Base-by-base conservation (phyloP, 2,888 invertebrate genomes). In the Perdita meconis region DNA sequence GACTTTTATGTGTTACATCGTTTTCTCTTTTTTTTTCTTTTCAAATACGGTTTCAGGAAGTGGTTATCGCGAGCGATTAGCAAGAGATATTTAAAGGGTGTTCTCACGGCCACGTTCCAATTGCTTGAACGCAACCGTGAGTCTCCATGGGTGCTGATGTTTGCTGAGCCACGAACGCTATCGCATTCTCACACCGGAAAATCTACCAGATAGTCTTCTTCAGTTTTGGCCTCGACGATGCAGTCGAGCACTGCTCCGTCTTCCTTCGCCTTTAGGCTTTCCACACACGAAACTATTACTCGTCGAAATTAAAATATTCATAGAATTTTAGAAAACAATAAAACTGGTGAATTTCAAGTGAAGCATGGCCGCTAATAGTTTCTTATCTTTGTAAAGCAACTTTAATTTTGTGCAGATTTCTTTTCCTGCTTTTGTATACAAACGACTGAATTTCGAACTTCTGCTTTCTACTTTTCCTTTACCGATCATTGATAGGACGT, bases 201-300 rank as follows among this genome's bases (percentile, higher is more conserved):
- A 83, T 83, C 78, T 78, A 69, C 72, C 30, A 82, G 83, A 83
- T 82, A 83, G 73, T 72, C 71, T 75, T 80, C 71, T 75, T 80
- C 65, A 57, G 51, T 44, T 76, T 76, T 65, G 68, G 50, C 64
- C 67, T 63, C 68, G 50, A 26, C 38, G 64, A 64, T 44, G 61
- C 36, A 22, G 34, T 59, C 38, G 56, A 60, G 53, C 26, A 38
- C 65, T 40, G 60, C 12, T 50, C 36, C 55, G 50, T 59, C 66
- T 44, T 63, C 57, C 55, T 64, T 40, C 50, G 38, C 13, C 19
- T n/a, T 70, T 69, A 76, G 60, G 70, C 69, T 2, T 8, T 19
- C 2, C 53, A 53, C 78, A 81, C 68, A 82, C 13, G 0, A 3
- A 59, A 13, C 56, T 2, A 3, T 22, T 19, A 8, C 3, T 10